A percentile compares a stretch with the other conserved stretches of the same genome.
These are phyloP conservation scores for Stratiolaelaps scimitus DNA, from an alignment of 1,140 invertebrate genomes.

Conservation along the genomic window DNA sequence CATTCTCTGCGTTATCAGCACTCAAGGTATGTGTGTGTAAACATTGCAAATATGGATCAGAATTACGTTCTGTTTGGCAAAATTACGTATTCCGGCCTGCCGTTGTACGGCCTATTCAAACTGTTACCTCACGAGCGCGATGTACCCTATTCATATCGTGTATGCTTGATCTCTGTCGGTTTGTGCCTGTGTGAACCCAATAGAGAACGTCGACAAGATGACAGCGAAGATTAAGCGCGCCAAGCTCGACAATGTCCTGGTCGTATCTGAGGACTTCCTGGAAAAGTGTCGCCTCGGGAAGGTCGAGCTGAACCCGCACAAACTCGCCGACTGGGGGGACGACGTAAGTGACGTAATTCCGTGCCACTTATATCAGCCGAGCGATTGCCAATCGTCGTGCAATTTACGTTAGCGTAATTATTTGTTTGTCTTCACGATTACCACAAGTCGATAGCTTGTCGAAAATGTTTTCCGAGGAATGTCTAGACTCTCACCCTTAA, in stretches of 20 bases:
- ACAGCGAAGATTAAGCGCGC: slow-evolving; percentile 43
- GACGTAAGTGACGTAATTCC: slow-evolving; percentile 32
- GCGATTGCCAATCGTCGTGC: no score
- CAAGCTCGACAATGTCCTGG: slow-evolving; percentile 56
- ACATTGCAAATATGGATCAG: neutral
- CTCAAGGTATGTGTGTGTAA: slow-evolving; percentile 41
- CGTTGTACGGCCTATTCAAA: no score
- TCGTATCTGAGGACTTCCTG: slow-evolving; percentile 63
- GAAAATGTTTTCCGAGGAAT: no score
- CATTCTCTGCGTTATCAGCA: slow-evolving; percentile 62
- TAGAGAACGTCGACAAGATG: slow-evolving; percentile 30
- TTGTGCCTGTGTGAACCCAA: no score
- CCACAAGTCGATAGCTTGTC: no score
- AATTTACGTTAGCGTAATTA: no score
- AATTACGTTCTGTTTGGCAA: no score
- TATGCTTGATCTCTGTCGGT: neutral
- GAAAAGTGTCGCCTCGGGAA: slow-evolving; percentile 45
- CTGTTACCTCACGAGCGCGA: no score
- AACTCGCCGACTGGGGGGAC: slow-evolving; percentile 32
- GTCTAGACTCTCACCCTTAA: no score
- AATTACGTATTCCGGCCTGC: no score
- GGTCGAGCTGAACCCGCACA: slow-evolving; percentile 32
- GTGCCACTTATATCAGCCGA: neutral
- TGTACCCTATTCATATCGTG: neutral
- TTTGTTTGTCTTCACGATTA: no score